Conservation (phyloP, 2,113 vertebrate species). For the Calypte anna region DNA sequence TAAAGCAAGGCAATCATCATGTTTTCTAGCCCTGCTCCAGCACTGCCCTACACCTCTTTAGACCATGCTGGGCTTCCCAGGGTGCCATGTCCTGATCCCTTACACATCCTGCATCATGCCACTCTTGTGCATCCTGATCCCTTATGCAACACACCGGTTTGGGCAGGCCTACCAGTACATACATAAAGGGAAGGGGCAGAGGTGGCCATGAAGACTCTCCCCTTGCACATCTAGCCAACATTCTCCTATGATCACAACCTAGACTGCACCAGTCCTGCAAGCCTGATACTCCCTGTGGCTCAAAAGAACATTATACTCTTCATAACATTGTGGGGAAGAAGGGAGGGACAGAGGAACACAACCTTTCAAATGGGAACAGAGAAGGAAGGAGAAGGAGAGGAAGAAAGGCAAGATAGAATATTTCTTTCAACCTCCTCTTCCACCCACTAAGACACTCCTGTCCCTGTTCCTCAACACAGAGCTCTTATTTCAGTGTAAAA, state of each 20-base stretch:
- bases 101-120: rapidly evolving
- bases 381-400: background rate
- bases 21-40: background rate
- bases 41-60: background rate
- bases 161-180: background rate
- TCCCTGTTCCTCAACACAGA: rapidly evolving
- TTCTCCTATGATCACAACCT: background rate
- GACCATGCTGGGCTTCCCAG: background rate
- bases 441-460: background rate
- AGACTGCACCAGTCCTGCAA: rapidly evolving
- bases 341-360: background rate
- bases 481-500: background rate
- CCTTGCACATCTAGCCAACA: background rate
- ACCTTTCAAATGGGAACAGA: background rate
- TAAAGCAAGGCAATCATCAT: background rate
- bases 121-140: rapidly evolving
- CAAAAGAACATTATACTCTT: background rate
- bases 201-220: background rate
- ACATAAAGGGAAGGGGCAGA: background rate
- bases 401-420: background rate
- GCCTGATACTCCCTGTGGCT: rapidly evolving
- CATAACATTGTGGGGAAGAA: background rate
- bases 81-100: background rate
- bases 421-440: background rate
- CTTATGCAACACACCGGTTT: rapidly evolving